These are phyloP conservation scores for Eurypyga helias DNA, from an alignment of 2,113 vertebrate species.

Conservation along the genomic window DNA sequence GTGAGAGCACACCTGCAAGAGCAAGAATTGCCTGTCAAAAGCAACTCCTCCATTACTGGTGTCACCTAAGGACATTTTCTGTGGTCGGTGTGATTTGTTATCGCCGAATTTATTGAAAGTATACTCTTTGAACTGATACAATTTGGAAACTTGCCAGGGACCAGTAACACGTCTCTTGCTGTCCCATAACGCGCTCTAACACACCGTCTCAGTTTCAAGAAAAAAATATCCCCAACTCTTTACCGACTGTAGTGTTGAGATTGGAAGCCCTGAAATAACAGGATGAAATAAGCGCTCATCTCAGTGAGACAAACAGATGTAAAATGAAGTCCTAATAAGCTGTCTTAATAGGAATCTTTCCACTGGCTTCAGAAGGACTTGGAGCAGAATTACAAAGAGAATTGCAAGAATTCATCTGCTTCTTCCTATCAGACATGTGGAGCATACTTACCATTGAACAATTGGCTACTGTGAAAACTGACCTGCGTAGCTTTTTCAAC, in stretches of 20 bases:
- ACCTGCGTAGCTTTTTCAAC: not conserved
- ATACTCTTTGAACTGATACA: not conserved
- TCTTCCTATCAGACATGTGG: not conserved
- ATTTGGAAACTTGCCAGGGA: not conserved
- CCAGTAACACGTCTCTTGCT: not conserved
- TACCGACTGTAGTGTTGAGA: not conserved
- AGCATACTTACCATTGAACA: not conserved
- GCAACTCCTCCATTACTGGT: not conserved
- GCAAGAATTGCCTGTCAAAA: slow-evolving; percentile 14
- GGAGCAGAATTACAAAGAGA: not conserved
- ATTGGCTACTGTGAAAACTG: not conserved
- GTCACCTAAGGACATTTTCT: slow-evolving; percentile 43
- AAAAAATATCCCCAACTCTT: not conserved
- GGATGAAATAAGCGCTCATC: not conserved
- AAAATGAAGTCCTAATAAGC: not conserved
- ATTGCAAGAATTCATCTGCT: slow-evolving; percentile 35
- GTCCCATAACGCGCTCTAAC: not conserved
- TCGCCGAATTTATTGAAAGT: not conserved
- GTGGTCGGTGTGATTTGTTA: not conserved
- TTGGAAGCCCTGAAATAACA: not conserved
- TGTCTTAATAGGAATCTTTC: not conserved
- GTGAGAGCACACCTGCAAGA: slow-evolving; percentile 61
- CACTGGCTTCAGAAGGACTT: not conserved
- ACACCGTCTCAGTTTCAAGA: not conserved
- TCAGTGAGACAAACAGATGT: not conserved